Evolutionary conservation across 2,797 vertebrate genomes (phyloP).

Genomic region (Alosa sapidissima): DNA sequence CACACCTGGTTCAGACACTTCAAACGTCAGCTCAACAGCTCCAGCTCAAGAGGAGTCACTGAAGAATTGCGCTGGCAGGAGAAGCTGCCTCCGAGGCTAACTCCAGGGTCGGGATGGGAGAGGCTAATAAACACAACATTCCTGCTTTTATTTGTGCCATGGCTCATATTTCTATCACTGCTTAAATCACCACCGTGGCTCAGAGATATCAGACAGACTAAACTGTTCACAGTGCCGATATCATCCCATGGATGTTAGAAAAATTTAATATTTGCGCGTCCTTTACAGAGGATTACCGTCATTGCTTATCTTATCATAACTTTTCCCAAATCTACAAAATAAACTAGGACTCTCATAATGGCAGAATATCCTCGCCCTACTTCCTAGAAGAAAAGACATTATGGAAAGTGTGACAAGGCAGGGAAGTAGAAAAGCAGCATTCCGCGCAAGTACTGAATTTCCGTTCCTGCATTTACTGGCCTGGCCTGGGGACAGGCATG

Average conservation of each 20-base stretch:
- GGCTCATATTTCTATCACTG: not conserved
- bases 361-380: not conserved
- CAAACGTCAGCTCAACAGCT: not conserved
- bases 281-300: not conserved
- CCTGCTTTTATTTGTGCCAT: constrained; percentile 7
- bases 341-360: not conserved
- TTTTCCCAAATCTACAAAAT: not conserved
- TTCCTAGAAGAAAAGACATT: not conserved
- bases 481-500: not conserved
- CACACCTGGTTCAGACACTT: constrained; percentile 21
- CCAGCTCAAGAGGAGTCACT: not conserved
- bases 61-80: not conserved
- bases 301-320: not conserved
- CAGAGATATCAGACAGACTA: not conserved
- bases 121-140: not conserved
- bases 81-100: not conserved
- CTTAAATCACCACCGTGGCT: not conserved
- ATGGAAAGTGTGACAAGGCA: constrained; percentile 17
- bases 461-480: constrained; percentile 11
- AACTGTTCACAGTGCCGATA: not conserved
- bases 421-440: not conserved
- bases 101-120: not conserved
- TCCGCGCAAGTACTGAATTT: constrained; percentile 8
- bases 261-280: not conserved
- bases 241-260: not conserved